Percentiles rank a stretch among this genome's conserved stretches.
Evolutionary conservation across 2,113 vertebrate species (phyloP).

Genomic region (Takifugu flavidus): DNA sequence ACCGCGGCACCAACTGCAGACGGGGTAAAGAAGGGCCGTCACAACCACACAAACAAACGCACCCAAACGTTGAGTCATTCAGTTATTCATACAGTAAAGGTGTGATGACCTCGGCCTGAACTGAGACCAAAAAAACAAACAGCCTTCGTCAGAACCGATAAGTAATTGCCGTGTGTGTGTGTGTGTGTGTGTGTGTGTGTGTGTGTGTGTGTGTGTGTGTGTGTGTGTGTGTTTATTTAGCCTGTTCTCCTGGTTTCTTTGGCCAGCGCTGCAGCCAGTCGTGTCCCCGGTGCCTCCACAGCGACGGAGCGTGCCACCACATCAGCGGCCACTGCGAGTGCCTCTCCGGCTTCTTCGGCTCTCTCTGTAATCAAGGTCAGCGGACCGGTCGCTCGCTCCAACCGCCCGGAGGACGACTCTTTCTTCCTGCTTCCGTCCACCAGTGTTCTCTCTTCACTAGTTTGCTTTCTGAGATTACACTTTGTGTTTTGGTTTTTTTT

Average conservation of each 20-base stretch:
- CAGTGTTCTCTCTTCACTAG: too few relatives aligned
- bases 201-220: constrained; percentile 16
- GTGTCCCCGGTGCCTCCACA: constrained; percentile 86
- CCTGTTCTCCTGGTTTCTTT: constrained; percentile 83
- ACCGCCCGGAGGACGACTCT: too few relatives aligned
- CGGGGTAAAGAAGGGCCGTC: constrained; percentile 75
- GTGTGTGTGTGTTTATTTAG: constrained; percentile 57
- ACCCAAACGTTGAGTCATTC: neutral
- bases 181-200: constrained; percentile 14
- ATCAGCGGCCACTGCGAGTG: constrained; percentile 85
- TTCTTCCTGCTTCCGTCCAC: too few relatives aligned
- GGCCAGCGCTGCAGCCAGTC: constrained; percentile 83
- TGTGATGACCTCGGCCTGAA: neutral
- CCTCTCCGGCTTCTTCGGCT: constrained; percentile 83
- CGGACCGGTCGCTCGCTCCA: neutral
- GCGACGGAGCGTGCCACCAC: constrained; percentile 84
- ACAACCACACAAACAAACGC: constrained; percentile 1
- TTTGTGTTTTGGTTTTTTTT: too few relatives aligned
- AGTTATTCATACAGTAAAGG: neutral
- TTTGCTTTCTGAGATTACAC: too few relatives aligned
- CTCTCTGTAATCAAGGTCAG: constrained; percentile 90
- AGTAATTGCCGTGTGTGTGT: constrained; percentile 11
- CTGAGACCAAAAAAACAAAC: neutral
- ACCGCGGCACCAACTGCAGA: constrained; percentile 84
- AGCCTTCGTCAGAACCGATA: constrained; percentile 6